Conservation (phyloP, 2,888 invertebrate species). For the Chydorus sphaericus region DNA sequence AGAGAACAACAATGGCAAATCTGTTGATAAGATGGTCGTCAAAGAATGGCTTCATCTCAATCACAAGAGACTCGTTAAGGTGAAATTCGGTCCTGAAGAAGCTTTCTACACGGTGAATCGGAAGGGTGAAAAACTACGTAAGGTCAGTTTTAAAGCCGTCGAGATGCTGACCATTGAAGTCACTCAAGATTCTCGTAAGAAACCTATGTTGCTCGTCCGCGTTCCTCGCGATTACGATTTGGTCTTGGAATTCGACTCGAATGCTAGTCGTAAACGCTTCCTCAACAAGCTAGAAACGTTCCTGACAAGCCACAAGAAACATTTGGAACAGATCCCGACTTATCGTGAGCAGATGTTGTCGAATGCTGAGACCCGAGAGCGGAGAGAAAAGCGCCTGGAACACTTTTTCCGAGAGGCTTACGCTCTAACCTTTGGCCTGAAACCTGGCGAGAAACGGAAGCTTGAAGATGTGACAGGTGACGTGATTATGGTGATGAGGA, state of each 20-base stretch:
- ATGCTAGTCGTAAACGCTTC: slow-evolving; percentile 66
- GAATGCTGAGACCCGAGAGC: slow-evolving; percentile 82
- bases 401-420: slow-evolving; percentile 93
- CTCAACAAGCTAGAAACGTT: slow-evolving; percentile 74
- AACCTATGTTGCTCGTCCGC: slow-evolving; percentile 40
- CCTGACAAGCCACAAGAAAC: slow-evolving; percentile 34
- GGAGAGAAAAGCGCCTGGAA: slow-evolving; percentile 80
- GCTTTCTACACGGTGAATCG: slow-evolving; percentile 45
- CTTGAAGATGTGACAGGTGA: slow-evolving; percentile 45
- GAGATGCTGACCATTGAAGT: slow-evolving; percentile 73
- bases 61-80: slow-evolving; percentile 71
- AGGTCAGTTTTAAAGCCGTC: slow-evolving; percentile 57
- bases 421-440: slow-evolving; percentile 74
- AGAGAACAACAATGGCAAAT: slow-evolving; percentile 42
- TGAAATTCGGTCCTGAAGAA: slow-evolving; percentile 71
- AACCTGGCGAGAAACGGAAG: slow-evolving; percentile 67
- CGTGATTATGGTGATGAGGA: slow-evolving; percentile 80
- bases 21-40: slow-evolving; percentile 82
- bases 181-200: slow-evolving; percentile 49
- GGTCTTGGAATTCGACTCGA: slow-evolving; percentile 75
- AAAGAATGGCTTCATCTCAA: slow-evolving; percentile 90
- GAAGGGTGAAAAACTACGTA: slow-evolving; percentile 78
- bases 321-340: slow-evolving; percentile 28
- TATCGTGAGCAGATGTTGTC: slow-evolving; percentile 72
- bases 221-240: slow-evolving; percentile 82